phyloP scores from a whole-genome alignment of 2,113 vertebrate species.

The Urocynchramus pylzowi region DNA sequence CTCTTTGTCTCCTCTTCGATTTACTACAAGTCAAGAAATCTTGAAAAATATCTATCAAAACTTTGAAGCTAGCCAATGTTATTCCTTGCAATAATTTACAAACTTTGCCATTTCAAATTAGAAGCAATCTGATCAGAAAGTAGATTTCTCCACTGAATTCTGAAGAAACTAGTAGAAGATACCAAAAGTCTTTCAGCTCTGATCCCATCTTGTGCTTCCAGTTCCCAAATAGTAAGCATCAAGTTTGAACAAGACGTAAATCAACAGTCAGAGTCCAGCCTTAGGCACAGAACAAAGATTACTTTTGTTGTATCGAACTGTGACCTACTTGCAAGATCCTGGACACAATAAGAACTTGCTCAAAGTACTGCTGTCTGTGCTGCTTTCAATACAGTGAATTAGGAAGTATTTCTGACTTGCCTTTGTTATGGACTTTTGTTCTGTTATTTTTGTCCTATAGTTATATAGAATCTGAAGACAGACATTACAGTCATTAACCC shows the following conservation, averaged over 20 bases:
- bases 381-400: neutral
- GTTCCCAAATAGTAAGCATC: neutral
- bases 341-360: neutral
- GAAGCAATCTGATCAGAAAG: neutral
- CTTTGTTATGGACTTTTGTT: neutral
- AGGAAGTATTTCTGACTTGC: neutral
- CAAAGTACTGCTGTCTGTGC: neutral
- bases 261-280: neutral
- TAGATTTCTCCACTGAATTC: neutral
- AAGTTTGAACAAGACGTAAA: neutral
- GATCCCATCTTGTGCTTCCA: neutral
- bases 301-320: neutral
- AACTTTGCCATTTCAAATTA: neutral
- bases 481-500: neutral
- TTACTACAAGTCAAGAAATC: neutral
- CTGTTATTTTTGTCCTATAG: neutral
- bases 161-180: neutral
- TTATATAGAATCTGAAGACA: neutral
- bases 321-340: slow-evolving; percentile 7
- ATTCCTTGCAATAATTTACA: neutral
- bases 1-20: neutral
- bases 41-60: neutral
- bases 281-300: neutral
- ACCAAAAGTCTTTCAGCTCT: neutral
- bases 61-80: neutral